A percentile compares a stretch with the other conserved stretches of the same genome.
Evolutionary conservation across 2,113 vertebrate genomes (phyloP).

Genomic region (Laticauda laticaudata): DNA sequence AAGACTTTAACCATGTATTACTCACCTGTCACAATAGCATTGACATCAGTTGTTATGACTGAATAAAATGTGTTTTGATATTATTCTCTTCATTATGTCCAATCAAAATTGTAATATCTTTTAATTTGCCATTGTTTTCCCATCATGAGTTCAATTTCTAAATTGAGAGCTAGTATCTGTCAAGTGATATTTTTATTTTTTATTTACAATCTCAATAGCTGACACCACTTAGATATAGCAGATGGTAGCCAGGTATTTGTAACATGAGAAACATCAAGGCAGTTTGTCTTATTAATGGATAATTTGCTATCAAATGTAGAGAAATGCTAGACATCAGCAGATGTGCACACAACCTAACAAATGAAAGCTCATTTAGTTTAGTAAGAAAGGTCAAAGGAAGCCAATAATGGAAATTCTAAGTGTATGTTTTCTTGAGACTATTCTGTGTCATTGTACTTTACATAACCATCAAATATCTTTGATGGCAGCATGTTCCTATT

Average conservation of each 20-base stretch:
- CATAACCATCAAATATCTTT: not conserved
- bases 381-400: constrained; percentile 15
- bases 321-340: constrained; percentile 34
- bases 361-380: constrained; percentile 1
- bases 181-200: not conserved
- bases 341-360: constrained; percentile 27
- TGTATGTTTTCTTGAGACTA: not conserved
- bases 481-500: not conserved
- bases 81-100: not conserved
- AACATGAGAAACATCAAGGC: constrained; percentile 22
- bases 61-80: not conserved
- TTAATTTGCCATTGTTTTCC: not conserved
- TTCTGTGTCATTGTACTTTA: not conserved
- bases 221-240: not conserved
- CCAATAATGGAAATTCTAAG: constrained; percentile 18
- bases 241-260: constrained; percentile 25
- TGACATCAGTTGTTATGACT: not conserved
- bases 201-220: not conserved
- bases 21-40: not conserved
- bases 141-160: not conserved
- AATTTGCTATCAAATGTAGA: constrained; percentile 18
- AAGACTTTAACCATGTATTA: not conserved
- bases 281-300: constrained; percentile 25
- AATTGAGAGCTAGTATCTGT: not conserved
- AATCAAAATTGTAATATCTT: not conserved